phyloP scores from a whole-genome alignment of 2,113 vertebrate species.

The Elachura formosa region DNA sequence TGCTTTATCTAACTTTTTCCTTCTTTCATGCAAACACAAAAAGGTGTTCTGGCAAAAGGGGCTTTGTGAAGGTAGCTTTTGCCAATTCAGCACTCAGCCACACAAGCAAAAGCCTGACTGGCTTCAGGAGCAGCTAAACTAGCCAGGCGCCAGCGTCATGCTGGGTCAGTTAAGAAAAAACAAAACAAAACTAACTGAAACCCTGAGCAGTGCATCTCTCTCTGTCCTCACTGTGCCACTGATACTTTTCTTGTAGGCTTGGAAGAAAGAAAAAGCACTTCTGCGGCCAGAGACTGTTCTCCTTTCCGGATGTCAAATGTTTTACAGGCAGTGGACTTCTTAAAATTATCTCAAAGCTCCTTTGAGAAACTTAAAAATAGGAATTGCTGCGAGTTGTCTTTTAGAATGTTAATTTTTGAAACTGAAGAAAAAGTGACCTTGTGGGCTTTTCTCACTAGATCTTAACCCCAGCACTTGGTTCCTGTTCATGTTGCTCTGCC shows the following conservation, averaged over 20 bases:
- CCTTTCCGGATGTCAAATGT: background rate
- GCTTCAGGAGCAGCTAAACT: background rate
- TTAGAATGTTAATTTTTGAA: constrained; percentile 2
- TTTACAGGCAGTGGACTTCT: background rate
- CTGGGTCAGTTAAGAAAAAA: background rate
- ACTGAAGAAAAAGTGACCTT: background rate
- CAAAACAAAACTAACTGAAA: background rate
- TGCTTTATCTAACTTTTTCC: background rate
- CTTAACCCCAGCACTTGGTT: background rate
- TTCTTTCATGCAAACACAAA: background rate
- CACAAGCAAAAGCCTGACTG: background rate
- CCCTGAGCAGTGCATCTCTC: background rate
- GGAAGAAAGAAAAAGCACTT: background rate
- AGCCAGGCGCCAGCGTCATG: background rate
- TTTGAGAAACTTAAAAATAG: constrained; percentile 26
- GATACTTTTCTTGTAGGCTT: background rate
- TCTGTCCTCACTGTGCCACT: background rate
- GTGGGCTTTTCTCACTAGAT: background rate
- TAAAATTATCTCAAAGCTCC: background rate
- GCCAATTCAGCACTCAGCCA: background rate
- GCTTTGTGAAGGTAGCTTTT: background rate
- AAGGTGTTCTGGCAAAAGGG: background rate
- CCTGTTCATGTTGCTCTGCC: background rate
- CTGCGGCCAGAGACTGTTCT: background rate
- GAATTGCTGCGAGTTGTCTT: background rate